Conservation (phyloP, 2,888 invertebrate species). For the Agriopis marginaria region DNA sequence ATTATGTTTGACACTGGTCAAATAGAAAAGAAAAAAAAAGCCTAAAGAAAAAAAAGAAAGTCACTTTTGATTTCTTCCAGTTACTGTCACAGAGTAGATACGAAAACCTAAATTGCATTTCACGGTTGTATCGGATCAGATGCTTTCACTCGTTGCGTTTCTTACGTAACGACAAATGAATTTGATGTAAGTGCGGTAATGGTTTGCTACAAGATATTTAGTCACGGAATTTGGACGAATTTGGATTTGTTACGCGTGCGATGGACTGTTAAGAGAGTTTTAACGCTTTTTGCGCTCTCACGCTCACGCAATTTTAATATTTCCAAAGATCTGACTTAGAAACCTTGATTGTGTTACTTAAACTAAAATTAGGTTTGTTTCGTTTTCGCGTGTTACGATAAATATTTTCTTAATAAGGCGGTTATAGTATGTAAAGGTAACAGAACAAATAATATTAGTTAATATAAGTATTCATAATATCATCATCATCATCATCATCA, state of each 20-base stretch:
- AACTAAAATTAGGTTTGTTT: too few relatives aligned
- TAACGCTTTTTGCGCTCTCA: background rate
- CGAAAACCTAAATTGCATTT: constrained; percentile 14
- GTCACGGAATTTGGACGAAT: constrained; percentile 14
- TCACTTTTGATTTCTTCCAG: constrained; percentile 13
- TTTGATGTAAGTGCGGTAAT: constrained; percentile 19
- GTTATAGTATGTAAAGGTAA: too few relatives aligned
- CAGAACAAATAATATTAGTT: too few relatives aligned
- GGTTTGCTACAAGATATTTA: constrained; percentile 5
- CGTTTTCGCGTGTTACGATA: too few relatives aligned
- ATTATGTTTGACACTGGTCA: too few relatives aligned
- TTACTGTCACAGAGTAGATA: constrained; percentile 9
- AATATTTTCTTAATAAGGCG: too few relatives aligned
- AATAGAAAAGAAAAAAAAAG: too few relatives aligned
- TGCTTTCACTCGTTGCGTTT: constrained; percentile 13
- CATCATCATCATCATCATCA: too few relatives aligned
- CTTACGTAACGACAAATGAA: constrained; percentile 11
- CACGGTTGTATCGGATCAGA: constrained; percentile 4
- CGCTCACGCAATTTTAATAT: background rate
- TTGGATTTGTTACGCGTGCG: constrained; percentile 4
- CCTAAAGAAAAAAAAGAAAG: constrained; percentile 4
- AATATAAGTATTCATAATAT: too few relatives aligned
- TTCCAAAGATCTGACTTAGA: background rate
- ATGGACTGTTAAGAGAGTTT: background rate
- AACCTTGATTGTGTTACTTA: too few relatives aligned